Conservation (phyloP, 1,140 invertebrate species). For the Habropoda laboriosa region DNA sequence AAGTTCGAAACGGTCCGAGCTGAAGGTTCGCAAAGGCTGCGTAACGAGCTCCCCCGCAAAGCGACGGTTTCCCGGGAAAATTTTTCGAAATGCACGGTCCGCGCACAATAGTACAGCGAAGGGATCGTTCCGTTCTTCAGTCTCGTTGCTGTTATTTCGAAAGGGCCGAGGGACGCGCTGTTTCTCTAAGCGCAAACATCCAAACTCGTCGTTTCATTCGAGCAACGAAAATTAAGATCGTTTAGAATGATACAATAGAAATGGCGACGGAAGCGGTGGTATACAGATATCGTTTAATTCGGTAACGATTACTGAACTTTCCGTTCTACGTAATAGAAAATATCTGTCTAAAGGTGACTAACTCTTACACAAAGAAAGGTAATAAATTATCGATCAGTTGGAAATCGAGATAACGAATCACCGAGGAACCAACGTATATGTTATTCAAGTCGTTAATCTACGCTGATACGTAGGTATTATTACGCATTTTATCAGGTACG, state of each 20-base stretch:
- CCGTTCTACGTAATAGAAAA: too few relatives aligned
- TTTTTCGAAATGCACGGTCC: too few relatives aligned
- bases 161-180: background rate
- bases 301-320: too few relatives aligned
- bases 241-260: background rate
- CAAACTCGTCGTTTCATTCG: background rate
- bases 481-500: too few relatives aligned
- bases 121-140: background rate
- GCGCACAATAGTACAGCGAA: background rate
- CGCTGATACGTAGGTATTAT: too few relatives aligned
- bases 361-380: too few relatives aligned
- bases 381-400: background rate
- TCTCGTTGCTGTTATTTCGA: background rate
- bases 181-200: constrained; percentile 6
- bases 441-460: too few relatives aligned
- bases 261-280: too few relatives aligned
- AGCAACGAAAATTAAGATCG: constrained; percentile 14
- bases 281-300: too few relatives aligned
- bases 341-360: too few relatives aligned
- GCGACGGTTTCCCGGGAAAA: constrained; percentile 17
- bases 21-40: background rate
- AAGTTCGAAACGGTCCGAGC: background rate
- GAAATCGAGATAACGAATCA: too few relatives aligned
- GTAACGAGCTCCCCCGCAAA: constrained; percentile 17
- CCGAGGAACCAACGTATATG: too few relatives aligned